phyloP scores from a whole-genome alignment of 2,888 invertebrate species.

The Drosophila nr. fundita region DNA sequence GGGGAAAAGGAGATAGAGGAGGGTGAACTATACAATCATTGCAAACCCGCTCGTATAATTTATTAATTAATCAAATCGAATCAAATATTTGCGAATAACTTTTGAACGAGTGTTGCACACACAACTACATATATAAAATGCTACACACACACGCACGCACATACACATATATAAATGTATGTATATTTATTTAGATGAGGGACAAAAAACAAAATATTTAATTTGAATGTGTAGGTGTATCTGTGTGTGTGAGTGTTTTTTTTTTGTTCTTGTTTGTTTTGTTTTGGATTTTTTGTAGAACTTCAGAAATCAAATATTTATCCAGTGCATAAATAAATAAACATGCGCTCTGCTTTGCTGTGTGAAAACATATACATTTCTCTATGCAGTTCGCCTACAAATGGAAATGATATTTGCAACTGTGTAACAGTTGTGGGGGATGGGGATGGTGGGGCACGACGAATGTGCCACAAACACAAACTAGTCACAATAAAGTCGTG shows the following conservation, averaged over 20 bases:
- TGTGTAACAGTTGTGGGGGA: conserved; percentile 46
- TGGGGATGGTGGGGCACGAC: neutral
- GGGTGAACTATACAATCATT: conserved; percentile 9
- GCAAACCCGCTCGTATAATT: conserved; percentile 37
- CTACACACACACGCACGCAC: neutral
- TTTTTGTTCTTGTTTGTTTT: neutral
- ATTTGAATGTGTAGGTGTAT: conserved; percentile 35
- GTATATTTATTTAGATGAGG: neutral
- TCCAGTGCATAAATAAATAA: conserved; percentile 65
- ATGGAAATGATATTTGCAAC: conserved; percentile 63
- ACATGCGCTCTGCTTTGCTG: conserved; percentile 56
- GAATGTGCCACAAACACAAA: conserved; percentile 39
- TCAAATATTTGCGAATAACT: conserved; percentile 60
- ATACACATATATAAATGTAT: neutral
- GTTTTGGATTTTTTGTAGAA: conserved; percentile 42
- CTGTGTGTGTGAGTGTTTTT: conserved; percentile 14
- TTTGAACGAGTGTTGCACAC: conserved; percentile 51
- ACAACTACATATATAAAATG: conserved; percentile 27
- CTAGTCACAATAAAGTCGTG: conserved; percentile 49
- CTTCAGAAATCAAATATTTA: conserved; percentile 69
- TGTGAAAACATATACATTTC: conserved; percentile 17
- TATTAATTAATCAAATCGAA: conserved; percentile 72
- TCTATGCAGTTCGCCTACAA: conserved; percentile 28
- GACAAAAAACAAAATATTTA: conserved; percentile 56
- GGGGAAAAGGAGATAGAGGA: neutral